phyloP scores from a whole-genome alignment of 2,888 invertebrate genomes.

The Agrochola lychnidis region DNA sequence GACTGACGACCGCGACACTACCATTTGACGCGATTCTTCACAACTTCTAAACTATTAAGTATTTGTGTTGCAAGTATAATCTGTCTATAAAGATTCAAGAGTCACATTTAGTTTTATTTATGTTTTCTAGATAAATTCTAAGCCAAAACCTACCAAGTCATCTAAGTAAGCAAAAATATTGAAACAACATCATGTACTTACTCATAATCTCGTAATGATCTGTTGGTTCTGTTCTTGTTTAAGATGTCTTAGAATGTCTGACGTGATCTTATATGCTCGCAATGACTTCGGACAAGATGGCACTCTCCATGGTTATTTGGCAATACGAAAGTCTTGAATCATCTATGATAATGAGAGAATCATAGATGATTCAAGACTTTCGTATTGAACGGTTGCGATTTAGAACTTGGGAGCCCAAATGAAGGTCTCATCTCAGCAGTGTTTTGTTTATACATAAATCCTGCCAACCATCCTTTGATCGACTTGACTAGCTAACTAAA shows the following conservation, averaged over 20 bases:
- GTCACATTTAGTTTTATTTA: not conserved
- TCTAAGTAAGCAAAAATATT: constrained; percentile 18
- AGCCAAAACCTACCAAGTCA: not conserved
- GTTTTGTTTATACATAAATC: too few species aligned
- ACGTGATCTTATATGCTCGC: too few species aligned
- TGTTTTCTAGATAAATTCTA: not conserved
- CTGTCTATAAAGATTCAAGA: not conserved
- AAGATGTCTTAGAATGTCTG: not conserved
- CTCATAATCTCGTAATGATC: not conserved
- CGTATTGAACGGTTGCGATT: not conserved
- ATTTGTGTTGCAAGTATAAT: not conserved
- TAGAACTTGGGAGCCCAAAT: not conserved
- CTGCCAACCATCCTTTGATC: not conserved
- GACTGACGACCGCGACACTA: constrained; percentile 5
- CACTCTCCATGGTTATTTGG: not conserved
- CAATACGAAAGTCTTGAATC: not conserved
- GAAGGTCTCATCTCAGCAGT: not conserved
- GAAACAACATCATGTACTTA: not conserved
- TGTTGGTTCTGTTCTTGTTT: not conserved
- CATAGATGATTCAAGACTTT: too few species aligned
- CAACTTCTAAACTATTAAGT: not conserved
- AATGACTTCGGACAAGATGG: not conserved
- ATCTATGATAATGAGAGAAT: too few species aligned
- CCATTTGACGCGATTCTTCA: not conserved
- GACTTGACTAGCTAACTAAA: too few species aligned